Evolutionary conservation across 2,888 invertebrate species (phyloP).

Genomic region (Cantharis flavilabris): DNA sequence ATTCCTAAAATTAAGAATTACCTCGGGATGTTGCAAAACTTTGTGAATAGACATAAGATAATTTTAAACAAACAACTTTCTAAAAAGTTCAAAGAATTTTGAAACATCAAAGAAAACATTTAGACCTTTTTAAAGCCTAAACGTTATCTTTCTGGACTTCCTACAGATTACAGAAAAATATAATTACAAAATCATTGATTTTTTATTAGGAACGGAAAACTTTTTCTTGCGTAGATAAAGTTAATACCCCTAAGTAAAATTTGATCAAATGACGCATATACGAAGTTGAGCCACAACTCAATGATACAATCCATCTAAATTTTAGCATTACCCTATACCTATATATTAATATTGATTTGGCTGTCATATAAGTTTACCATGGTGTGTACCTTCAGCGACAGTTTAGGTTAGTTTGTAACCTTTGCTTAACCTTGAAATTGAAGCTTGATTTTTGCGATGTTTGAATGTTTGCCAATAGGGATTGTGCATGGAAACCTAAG

Average conservation of each 20-base stretch:
- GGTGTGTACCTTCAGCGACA: background rate
- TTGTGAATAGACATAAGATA: background rate
- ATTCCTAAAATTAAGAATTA: background rate
- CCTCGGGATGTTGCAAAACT: background rate
- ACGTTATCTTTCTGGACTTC: background rate
- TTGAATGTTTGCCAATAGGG: no score
- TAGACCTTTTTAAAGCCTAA: background rate
- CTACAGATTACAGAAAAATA: background rate
- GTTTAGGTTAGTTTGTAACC: no score
- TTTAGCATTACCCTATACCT: background rate
- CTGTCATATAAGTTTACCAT: background rate
- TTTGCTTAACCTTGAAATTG: no score
- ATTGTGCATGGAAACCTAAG: no score
- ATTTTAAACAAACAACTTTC: background rate
- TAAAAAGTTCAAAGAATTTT: background rate
- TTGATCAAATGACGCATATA: background rate
- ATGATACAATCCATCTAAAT: background rate
- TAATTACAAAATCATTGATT: background rate
- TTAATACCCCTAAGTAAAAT: background rate
- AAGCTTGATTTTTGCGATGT: no score
- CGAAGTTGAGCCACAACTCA: background rate
- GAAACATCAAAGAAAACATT: background rate
- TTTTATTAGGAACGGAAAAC: background rate
- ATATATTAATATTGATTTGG: no score
- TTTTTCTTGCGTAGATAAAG: background rate